Base-by-base conservation (phyloP, 2,113 vertebrate genomes). In the Xiphorhynchus elegans region DNA sequence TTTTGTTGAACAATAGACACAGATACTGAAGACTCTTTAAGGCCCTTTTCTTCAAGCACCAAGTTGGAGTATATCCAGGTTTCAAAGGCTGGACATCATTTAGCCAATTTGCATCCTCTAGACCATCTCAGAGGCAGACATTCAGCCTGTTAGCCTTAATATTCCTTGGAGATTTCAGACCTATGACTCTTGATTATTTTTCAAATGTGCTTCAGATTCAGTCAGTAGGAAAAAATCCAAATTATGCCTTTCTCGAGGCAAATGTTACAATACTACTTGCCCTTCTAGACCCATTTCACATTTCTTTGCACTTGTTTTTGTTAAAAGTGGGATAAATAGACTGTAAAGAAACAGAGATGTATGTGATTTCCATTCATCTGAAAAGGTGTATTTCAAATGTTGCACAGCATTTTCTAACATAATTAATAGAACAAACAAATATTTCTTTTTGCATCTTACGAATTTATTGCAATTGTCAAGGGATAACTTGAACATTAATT, bases 1-100 rank as follows among this genome's bases (percentile, higher is more conserved):
- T 88, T 83, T 59, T 79, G 37, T 19, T 83, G 92, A 93, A 77
- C 79, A 93, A 83, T 83, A 53, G 68, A 76, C 7, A 7, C 75
- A 85, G 88, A 93, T 83, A 88, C 75, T 49, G n/a, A 89, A 88
- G 66, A 18, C 62, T 88, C 79, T 53, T 92, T 80, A 83, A 76
- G 74, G 40, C 17, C 21, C 40, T 87, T 87, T 87, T 79, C 44
- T 87, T 78, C 55, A 72, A 84, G 77, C 78, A 58, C 53, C 75
- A 84, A 47, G 37, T 58, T 91, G 89, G 90, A 93, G 35, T 49
- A 60, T 3, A 44, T 87, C 93, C 92, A 93, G 46, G 17, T 86
- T 95, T 80, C 78, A 69, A 73, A 93, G 90, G 59, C 82, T 95
- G 92, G 85, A 63, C 90, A 80, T 88, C 59, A 59, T 93, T 96